phyloP scores from a whole-genome alignment of 2,888 invertebrate genomes.

The Drosophila mulleri region DNA sequence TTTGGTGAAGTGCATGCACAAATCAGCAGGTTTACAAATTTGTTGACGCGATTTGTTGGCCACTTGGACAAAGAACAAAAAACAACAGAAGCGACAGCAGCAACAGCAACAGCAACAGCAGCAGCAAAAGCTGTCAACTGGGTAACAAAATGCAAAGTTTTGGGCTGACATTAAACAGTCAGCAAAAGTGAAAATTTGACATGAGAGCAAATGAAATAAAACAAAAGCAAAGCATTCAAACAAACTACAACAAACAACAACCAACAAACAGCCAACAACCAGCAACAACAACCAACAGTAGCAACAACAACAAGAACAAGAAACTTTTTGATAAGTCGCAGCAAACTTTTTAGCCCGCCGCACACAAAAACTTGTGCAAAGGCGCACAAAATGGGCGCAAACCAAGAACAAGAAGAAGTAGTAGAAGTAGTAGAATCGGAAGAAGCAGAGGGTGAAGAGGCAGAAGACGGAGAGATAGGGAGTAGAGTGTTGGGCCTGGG shows the following conservation, averaged over 20 bases:
- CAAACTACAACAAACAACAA: conserved; percentile 28
- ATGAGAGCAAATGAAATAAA: conserved; percentile 67
- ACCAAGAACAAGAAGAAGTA: conserved; percentile 1
- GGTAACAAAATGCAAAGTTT: conserved; percentile 51
- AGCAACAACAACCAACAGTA: conserved; percentile 26
- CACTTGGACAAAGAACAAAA: conserved; percentile 30
- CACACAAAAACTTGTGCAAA: conserved; percentile 56
- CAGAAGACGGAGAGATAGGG: neutral
- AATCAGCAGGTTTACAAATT: conserved; percentile 69
- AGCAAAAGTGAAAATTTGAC: conserved; percentile 79
- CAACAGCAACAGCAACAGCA: neutral
- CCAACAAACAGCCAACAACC: conserved; percentile 10
- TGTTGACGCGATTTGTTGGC: conserved; percentile 57
- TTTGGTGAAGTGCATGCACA: conserved; percentile 48
- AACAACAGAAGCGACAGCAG: neutral
- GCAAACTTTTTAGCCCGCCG: conserved; percentile 63
- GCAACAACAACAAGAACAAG: conserved; percentile 20
- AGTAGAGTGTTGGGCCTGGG: neutral
- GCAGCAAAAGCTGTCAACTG: conserved; percentile 30
- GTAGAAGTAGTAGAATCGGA: conserved; percentile 45
- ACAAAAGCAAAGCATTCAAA: conserved; percentile 54
- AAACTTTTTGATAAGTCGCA: conserved; percentile 47
- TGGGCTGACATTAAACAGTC: conserved; percentile 72
- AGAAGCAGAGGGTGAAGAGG: neutral
- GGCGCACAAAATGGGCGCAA: conserved; percentile 67